phyloP scores from a whole-genome alignment of 2,113 vertebrate genomes.

The Pyxicephalus adspersus region DNA sequence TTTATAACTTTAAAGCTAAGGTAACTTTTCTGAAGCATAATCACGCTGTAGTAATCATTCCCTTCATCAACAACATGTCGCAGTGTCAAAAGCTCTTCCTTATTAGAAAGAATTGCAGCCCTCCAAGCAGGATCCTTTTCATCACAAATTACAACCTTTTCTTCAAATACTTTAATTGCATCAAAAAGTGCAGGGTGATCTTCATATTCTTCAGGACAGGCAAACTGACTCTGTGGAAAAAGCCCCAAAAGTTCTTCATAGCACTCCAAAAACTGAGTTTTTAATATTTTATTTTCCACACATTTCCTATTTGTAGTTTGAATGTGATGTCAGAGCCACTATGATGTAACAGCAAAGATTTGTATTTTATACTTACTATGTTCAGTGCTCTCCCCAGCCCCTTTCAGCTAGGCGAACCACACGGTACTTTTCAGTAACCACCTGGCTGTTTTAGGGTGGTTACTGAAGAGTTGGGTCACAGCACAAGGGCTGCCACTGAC shows the following conservation, averaged over 20 bases:
- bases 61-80: conserved; percentile 95
- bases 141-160: conserved; percentile 92
- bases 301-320: no score
- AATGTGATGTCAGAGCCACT: no score
- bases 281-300: no score
- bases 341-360: no score
- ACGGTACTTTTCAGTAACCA: no score
- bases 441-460: no score
- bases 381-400: no score
- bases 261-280: no score
- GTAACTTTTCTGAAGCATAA: conserved; percentile 95
- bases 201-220: conserved; percentile 94
- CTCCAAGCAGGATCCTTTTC: conserved; percentile 96
- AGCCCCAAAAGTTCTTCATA: neutral
- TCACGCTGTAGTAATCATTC: conserved; percentile 94
- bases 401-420: no score
- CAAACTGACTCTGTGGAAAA: conserved; percentile 89
- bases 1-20: conserved; percentile 98
- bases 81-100: conserved; percentile 90
- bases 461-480: no score
- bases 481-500: no score
- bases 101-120: conserved; percentile 87
- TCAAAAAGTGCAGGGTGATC: conserved; percentile 87
- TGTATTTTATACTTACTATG: no score
- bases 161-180: conserved; percentile 88